These are phyloP conservation scores for Craterocephalus amniculus DNA, from an alignment of 2,797 vertebrate genomes.

Conservation along the genomic window DNA sequence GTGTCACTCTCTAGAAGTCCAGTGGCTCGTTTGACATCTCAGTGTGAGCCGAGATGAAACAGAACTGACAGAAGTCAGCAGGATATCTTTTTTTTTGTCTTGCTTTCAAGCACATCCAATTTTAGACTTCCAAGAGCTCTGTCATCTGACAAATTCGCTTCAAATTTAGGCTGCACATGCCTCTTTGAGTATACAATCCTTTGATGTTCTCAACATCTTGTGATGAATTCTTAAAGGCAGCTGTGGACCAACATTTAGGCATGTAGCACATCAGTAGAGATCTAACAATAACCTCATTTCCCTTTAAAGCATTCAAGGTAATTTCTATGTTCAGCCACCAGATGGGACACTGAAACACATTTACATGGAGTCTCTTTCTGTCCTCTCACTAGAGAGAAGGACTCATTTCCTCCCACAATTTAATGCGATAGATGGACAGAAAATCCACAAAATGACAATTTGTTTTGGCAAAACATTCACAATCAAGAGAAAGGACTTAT, in stretches of 20 bases:
- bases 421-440: slow-evolving; percentile 8
- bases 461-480: not conserved
- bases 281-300: slow-evolving; percentile 6
- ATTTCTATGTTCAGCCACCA: slow-evolving; percentile 70
- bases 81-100: slow-evolving; percentile 20
- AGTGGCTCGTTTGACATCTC: slow-evolving; percentile 46
- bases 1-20: slow-evolving; percentile 46
- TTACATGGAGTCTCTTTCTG: slow-evolving; percentile 12
- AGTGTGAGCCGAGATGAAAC: slow-evolving; percentile 32
- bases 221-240: slow-evolving; percentile 4
- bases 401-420: not conserved
- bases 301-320: slow-evolving; percentile 2
- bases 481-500: not conserved
- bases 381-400: not conserved
- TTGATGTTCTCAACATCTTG: not conserved
- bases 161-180: not conserved
- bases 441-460: not conserved
- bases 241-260: not conserved
- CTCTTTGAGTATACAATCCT: not conserved
- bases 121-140: slow-evolving; percentile 37
- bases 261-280: not conserved
- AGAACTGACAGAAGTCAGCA: slow-evolving; percentile 31
- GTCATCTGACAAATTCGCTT: slow-evolving; percentile 16
- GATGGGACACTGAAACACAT: slow-evolving; percentile 70
- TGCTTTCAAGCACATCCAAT: slow-evolving; percentile 32